A percentile compares a stretch with the other conserved stretches of the same genome.
These are phyloP conservation scores for Spilosoma lubricipeda DNA, from an alignment of 2,888 invertebrate genomes.

Conservation along the genomic window DNA sequence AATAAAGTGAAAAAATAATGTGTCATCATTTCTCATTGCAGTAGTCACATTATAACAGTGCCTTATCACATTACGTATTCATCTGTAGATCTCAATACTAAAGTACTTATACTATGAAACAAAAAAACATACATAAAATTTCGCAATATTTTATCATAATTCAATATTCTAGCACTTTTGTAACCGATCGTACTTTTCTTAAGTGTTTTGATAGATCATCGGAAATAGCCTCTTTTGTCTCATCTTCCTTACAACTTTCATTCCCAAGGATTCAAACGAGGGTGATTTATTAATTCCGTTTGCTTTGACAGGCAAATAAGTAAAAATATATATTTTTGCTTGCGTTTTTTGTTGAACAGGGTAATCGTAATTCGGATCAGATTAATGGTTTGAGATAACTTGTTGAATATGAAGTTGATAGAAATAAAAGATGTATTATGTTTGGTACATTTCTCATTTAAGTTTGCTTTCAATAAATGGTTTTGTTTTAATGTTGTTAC, in stretches of 20 bases:
- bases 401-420: slow-evolving; percentile 9
- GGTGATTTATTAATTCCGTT: slow-evolving; percentile 62
- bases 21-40: neutral
- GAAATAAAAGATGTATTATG: neutral
- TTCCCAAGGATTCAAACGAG: slow-evolving; percentile 52
- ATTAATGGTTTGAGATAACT: slow-evolving; percentile 13
- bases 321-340: slow-evolving; percentile 52
- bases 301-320: slow-evolving; percentile 54
- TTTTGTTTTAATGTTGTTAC: too few species aligned
- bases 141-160: slow-evolving; percentile 34
- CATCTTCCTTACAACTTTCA: slow-evolving; percentile 58
- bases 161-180: slow-evolving; percentile 47
- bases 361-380: slow-evolving; percentile 5
- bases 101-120: slow-evolving; percentile 7
- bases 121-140: slow-evolving; percentile 17
- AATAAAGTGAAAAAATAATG: neutral
- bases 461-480: too few species aligned
- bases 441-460: too few species aligned
- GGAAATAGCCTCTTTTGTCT: slow-evolving; percentile 64
- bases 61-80: slow-evolving; percentile 12
- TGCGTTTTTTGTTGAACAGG: slow-evolving; percentile 24
- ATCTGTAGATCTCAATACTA: slow-evolving; percentile 3
- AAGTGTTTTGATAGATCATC: slow-evolving; percentile 69
- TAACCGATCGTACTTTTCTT: slow-evolving; percentile 44
- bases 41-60: neutral